Evolutionary conservation across 2,113 vertebrate genomes (phyloP), one percentile per base, ranked within the genome.

Genomic region (Amphiprion ocellaris): DNA sequence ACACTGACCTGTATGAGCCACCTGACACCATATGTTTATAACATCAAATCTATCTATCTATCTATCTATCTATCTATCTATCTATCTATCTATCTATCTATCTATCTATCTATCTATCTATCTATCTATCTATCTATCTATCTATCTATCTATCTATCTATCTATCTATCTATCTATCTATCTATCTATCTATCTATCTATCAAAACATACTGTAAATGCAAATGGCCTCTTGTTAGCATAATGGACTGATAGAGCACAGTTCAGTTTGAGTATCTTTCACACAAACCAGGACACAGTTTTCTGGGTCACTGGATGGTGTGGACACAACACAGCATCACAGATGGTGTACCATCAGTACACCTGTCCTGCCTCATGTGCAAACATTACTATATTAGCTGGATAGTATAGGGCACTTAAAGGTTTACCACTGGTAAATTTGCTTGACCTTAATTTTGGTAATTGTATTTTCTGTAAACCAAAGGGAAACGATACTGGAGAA

Each of bases 231-330:
- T 37, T 9, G 67, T 69, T 71, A 59, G 23, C 37, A 15, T 23
- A 41, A 50, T 64, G 41, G 14, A 66, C 26, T 30, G 44, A 9
- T n/a, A 15, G 26, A 8, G 53, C 68, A 59, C 56, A 30, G 41
- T 62, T 77, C 39, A 28, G 28, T 82, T 82, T 17, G 44, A 73
- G 55, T 74, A 7, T 74, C 61, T 60, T 59, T 68, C 41, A 65
- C 60, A 47, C 69, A 30, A 58, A 79, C 16, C 81, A 64, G 77
- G 54, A 73, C 56, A 19, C 56, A 49, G 55, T 59, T 82, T 88
- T 87, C 82, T 79, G 86, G 84, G 86, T 88, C 79, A 83, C 11
- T 69, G 83, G 41, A 58, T 28, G 49, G 50, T 88, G 74, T 88
- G 84, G 79, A 87, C 82, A 83, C 74, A 83, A 76, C 74, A 65